These are phyloP conservation scores for Eurystomus glaucurus DNA, from an alignment of 2,797 vertebrate genomes.

Conservation along the genomic window DNA sequence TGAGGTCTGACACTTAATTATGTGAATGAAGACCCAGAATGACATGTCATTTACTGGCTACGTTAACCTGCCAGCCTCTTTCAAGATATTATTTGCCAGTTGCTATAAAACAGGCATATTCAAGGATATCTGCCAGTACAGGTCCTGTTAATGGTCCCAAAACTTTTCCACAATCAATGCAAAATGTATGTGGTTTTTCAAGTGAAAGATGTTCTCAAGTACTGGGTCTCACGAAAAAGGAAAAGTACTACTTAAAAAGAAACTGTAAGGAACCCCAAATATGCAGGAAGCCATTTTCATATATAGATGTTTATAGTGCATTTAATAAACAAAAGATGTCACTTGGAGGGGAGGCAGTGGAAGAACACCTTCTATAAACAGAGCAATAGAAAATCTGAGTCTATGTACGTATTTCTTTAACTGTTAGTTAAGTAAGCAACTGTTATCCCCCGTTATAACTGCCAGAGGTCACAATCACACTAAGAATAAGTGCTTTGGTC, in stretches of 20 bases:
- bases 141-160: background rate
- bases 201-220: background rate
- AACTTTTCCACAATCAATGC: background rate
- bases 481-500: background rate
- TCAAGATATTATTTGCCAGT: background rate
- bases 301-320: background rate
- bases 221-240: background rate
- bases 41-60: background rate
- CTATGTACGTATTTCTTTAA: background rate
- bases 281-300: background rate
- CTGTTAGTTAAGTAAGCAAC: background rate
- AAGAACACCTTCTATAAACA: background rate
- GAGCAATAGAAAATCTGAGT: background rate
- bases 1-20: background rate
- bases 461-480: conserved; percentile 72
- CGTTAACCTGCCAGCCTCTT: background rate
- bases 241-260: background rate
- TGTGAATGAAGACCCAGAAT: background rate
- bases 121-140: background rate
- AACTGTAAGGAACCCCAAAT: accelerated
- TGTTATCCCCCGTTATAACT: conserved; percentile 48
- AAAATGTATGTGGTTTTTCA: background rate
- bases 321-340: background rate
- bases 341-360: accelerated
- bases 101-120: background rate